phyloP scores from a whole-genome alignment of 2,113 vertebrate genomes.

The Epinephelus cyanopodus region DNA sequence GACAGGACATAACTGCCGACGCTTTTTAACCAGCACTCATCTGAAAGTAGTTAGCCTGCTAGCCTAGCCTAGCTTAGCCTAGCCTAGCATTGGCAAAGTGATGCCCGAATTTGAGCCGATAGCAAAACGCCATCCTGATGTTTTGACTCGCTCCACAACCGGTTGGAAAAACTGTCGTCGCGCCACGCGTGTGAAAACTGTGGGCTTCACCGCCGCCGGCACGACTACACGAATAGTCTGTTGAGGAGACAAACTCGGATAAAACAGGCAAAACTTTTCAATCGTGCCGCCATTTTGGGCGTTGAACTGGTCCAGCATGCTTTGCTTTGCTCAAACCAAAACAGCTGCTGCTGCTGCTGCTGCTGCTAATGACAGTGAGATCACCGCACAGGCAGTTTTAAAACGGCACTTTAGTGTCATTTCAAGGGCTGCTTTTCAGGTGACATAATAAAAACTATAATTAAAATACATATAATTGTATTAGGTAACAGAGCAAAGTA shows the following conservation, averaged over 20 bases:
- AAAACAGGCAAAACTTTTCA: conserved; percentile 87
- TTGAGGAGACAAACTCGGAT: conserved; percentile 70
- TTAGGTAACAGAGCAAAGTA: not conserved
- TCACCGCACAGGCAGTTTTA: too few relatives aligned
- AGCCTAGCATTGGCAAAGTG: conserved; percentile 49
- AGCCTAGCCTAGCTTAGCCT: conserved; percentile 47
- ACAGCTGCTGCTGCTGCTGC: conserved; percentile 53
- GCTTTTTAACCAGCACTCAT: conserved; percentile 48
- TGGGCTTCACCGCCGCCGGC: not conserved
- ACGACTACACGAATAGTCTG: not conserved
- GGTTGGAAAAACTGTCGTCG: not conserved
- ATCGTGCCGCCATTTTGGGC: conserved; percentile 95
- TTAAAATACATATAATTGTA: not conserved
- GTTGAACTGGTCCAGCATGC: conserved; percentile 87
- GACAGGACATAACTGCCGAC: conserved; percentile 48
- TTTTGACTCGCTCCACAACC: not conserved
- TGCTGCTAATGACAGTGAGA: not conserved
- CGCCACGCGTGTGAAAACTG: not conserved
- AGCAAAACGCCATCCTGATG: conserved; percentile 49
- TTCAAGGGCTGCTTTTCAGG: not conserved
- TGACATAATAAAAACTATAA: not conserved
- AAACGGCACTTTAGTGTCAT: too few relatives aligned
- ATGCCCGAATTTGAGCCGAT: conserved; percentile 48
- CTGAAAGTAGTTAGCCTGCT: conserved; percentile 47
- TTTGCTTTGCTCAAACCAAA: conserved; percentile 66